Evolutionary conservation across 2,113 vertebrate genomes (phyloP).

Genomic region (Zapornia atra): DNA sequence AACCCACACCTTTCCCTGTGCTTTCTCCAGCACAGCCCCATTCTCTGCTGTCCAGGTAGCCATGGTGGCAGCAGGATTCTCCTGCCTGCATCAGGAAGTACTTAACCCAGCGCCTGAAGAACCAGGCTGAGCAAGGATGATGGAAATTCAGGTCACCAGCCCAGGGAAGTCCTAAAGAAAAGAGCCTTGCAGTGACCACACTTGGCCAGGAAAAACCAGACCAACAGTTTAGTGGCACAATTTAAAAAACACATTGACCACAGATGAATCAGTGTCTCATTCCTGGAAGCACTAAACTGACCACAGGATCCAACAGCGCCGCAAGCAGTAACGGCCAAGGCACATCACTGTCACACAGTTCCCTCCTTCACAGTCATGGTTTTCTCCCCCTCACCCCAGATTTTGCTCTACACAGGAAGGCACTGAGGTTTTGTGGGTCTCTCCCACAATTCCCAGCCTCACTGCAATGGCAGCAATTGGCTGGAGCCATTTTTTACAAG

Average conservation of each 20-base stretch:
- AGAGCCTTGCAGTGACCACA: background rate
- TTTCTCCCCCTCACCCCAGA: background rate
- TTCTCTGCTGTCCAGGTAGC: background rate
- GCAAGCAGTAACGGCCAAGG: background rate
- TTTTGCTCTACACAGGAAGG: background rate
- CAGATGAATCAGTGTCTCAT: conserved; percentile 26
- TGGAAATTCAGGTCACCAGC: background rate
- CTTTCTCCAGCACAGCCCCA: background rate
- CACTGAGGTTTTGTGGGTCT: background rate
- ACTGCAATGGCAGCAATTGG: background rate
- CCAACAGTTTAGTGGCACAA: background rate
- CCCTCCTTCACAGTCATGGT: background rate
- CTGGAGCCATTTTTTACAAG: background rate
- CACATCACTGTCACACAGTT: background rate
- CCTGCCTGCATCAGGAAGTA: background rate
- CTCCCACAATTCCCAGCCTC: background rate
- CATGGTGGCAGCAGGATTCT: background rate
- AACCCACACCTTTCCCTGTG: no score
- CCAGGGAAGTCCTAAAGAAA: background rate
- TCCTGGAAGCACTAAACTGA: background rate
- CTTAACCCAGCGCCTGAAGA: background rate
- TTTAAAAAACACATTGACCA: conserved; percentile 32
- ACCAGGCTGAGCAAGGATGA: background rate
- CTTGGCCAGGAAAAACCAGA: conserved; percentile 1
- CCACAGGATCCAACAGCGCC: background rate